These are phyloP conservation scores for Malacoctenus gilli DNA, from an alignment of 2,797 vertebrate genomes.

Conservation along the genomic window DNA sequence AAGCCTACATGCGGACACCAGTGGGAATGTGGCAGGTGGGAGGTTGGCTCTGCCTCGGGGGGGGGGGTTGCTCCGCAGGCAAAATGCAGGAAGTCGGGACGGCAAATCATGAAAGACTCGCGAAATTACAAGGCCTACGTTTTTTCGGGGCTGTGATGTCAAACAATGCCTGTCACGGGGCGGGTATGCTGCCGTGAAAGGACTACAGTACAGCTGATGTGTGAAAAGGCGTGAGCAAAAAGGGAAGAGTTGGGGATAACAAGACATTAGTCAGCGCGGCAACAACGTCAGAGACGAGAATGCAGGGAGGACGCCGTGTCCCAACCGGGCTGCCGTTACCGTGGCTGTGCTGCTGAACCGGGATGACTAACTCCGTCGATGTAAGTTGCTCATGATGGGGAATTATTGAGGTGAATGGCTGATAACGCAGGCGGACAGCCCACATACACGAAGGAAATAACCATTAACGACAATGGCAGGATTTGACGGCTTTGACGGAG, in stretches of 20 bases:
- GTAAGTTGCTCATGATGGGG: constrained; percentile 53
- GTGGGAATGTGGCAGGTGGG: constrained; percentile 74
- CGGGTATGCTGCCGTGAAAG: constrained; percentile 52
- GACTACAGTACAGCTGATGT: constrained; percentile 29
- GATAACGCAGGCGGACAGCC: constrained; percentile 38
- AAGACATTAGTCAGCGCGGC: constrained; percentile 80
- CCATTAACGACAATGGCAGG: background rate
- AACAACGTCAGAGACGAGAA: constrained; percentile 80
- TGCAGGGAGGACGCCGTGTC: constrained; percentile 74
- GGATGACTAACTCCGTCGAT: constrained; percentile 77
- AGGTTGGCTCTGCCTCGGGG: constrained; percentile 38
- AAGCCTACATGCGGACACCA: constrained; percentile 60
- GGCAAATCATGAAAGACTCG: constrained; percentile 49
- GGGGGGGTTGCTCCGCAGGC: constrained; percentile 27
- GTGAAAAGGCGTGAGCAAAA: constrained; percentile 51
- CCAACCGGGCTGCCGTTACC: constrained; percentile 68
- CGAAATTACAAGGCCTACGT: constrained; percentile 30
- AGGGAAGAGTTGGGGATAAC: constrained; percentile 68
- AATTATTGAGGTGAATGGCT: constrained; percentile 45
- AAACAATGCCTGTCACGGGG: constrained; percentile 69
- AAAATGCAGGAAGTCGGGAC: constrained; percentile 37
- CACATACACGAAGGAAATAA: constrained; percentile 23
- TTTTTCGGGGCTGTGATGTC: constrained; percentile 61
- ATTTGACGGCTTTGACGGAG: background rate
- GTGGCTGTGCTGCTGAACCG: constrained; percentile 56